phyloP scores from a whole-genome alignment of 2,113 vertebrate species.

The Oncorhynchus kisutch region DNA sequence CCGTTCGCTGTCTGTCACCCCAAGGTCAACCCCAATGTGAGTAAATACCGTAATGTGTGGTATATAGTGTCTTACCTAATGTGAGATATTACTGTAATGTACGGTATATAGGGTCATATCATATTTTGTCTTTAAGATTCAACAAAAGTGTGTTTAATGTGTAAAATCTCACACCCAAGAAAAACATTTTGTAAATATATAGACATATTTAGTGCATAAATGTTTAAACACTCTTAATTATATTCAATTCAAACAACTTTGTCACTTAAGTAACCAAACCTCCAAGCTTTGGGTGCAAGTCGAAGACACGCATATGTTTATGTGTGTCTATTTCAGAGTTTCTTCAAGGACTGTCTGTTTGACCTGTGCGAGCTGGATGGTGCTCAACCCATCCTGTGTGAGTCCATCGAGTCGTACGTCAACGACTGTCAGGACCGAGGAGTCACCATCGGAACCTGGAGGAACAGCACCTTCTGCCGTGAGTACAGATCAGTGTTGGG shows the following conservation, averaged over 20 bases:
- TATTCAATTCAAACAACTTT: no score
- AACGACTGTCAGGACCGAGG: conserved; percentile 77
- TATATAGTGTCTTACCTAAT: no score
- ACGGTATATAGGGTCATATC: no score
- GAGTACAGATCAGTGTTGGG: conserved; percentile 28
- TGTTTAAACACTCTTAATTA: no score
- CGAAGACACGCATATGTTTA: conserved; percentile 63
- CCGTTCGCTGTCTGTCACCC: conserved; percentile 61
- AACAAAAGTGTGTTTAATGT: no score
- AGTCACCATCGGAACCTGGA: conserved; percentile 71
- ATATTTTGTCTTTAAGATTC: no score
- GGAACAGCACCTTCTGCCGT: conserved; percentile 76
- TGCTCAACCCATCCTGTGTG: conserved; percentile 64
- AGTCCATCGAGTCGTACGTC: conserved; percentile 74
- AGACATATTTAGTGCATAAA: no score
- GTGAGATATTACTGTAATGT: no score
- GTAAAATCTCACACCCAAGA: no score
- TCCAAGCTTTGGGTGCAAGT: no score
- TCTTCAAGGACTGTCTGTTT: conserved; percentile 73
- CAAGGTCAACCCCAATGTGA: conserved; percentile 69
- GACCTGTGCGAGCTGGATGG: conserved; percentile 75
- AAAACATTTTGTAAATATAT: no score
- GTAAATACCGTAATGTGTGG: conserved; percentile 1
- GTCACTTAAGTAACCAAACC: no score
- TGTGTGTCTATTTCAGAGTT: conserved; percentile 58